These are phyloP conservation scores for Brotogeris chrysoptera DNA, from an alignment of 2,797 vertebrate species.

Conservation along the genomic window DNA sequence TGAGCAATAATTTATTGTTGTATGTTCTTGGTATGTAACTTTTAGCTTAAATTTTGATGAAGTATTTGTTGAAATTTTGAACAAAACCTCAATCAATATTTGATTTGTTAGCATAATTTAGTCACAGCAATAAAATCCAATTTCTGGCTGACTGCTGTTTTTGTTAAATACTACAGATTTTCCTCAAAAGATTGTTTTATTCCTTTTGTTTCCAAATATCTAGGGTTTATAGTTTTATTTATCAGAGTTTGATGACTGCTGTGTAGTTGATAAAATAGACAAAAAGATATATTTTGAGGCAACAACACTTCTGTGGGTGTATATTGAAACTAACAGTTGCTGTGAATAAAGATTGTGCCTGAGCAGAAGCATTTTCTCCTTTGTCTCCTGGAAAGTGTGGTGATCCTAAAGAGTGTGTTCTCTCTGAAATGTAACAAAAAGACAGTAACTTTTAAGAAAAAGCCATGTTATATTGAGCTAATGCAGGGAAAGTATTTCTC, in stretches of 20 bases:
- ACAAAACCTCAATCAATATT: neutral
- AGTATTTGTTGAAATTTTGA: neutral
- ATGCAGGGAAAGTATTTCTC: neutral
- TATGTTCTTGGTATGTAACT: neutral
- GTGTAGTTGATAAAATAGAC: neutral
- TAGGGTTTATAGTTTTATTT: neutral
- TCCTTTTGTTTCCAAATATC: neutral
- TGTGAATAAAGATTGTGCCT: neutral
- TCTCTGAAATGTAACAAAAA: neutral
- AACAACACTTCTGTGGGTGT: neutral
- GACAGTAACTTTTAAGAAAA: neutral
- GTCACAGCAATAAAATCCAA: neutral
- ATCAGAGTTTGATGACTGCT: neutral
- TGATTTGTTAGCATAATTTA: neutral
- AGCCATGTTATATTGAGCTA: neutral
- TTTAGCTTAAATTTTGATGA: neutral
- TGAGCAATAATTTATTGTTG: neutral
- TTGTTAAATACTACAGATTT: neutral
- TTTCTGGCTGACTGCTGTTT: neutral
- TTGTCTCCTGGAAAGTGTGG: neutral
- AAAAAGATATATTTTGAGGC: neutral
- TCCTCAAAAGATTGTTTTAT: neutral
- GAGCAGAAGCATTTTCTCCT: neutral
- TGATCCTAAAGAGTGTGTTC: neutral
- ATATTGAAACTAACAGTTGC: neutral